A percentile compares a stretch with the other conserved stretches of the same genome.
phyloP scores from a whole-genome alignment of 2,113 vertebrate genomes.

The Rhinogobius similis region DNA sequence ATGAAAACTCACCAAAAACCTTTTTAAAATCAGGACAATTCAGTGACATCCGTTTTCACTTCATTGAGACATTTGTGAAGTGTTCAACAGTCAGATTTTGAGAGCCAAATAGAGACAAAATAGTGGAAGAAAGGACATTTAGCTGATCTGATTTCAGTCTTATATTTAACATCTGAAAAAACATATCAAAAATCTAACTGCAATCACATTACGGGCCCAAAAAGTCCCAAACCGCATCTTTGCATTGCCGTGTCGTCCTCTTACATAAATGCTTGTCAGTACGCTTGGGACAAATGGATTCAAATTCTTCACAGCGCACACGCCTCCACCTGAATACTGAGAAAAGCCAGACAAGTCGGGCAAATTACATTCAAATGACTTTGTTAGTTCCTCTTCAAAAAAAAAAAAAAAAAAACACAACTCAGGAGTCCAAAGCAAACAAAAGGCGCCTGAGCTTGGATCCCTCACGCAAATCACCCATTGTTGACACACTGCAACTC shows the following conservation, averaged over 20 bases:
- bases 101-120: too few relatives aligned
- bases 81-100: too few relatives aligned
- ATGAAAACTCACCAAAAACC: too few relatives aligned
- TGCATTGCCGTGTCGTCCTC: too few relatives aligned
- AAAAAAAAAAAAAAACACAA: conserved; percentile 54
- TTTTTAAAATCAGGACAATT: too few relatives aligned
- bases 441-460: conserved; percentile 55
- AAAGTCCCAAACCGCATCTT: too few relatives aligned
- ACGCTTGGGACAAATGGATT: conserved; percentile 15
- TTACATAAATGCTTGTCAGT: not conserved
- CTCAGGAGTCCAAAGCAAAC: conserved; percentile 58
- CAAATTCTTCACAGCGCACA: conserved; percentile 10
- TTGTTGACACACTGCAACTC: conserved; percentile 66
- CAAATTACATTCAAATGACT: conserved; percentile 60
- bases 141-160: too few relatives aligned
- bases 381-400: conserved; percentile 61
- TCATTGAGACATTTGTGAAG: too few relatives aligned
- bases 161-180: not conserved
- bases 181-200: not conserved
- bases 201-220: too few relatives aligned
- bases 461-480: conserved; percentile 68
- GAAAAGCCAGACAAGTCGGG: conserved; percentile 28
- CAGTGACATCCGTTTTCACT: too few relatives aligned
- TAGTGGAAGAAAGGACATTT: too few relatives aligned
- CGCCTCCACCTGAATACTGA: conserved; percentile 18